Evolutionary conservation across 1,140 invertebrate genomes (phyloP), one percentile per base, ranked within the genome.

Genomic region (Drosophila pallidifrons): DNA sequence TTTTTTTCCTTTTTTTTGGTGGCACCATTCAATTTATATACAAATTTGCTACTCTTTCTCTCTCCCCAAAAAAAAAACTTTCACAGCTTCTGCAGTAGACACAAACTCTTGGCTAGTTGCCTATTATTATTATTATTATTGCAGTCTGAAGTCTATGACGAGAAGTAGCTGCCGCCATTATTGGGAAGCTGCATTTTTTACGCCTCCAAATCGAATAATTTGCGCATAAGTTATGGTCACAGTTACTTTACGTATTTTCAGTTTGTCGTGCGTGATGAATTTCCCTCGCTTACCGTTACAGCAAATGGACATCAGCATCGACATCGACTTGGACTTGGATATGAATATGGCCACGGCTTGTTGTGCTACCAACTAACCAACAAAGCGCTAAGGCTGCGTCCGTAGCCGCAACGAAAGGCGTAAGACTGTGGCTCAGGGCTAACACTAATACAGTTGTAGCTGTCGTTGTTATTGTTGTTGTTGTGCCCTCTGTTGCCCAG

Each of bases 151-250:
- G 46, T 32, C 46, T 47, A 6, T 13, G 25, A 7, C 3, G 13
- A 11, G 32, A 32, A 41, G 11, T 41, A 41, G 54, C 54, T 57
- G 32, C 73, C 46, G 32, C 73, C 46, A 72, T 72, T 72, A 72
- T 76, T 76, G 74, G 69, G 69, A 58, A 76, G 74, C 71, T 65
- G 73, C 68, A 76, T 76, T 76, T 72, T 76, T 59, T 76, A 76
- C 74, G 74, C 73, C 74, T 65, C 46, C 61, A 71, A 76, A 76
- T 76, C 74, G 61, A 76, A 76, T 76, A 76, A 76, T 76, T 76
- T 75, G 68, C 74, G 68, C 74, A 76, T 76, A 76, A 76, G 74
- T 72, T 76, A 76, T 72, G 74, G 74, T 76, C 74, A 72, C 69
- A 75, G 61, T 76, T 72, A 70, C 60, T 72, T 71, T 41, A 71